Base-by-base conservation (phyloP, 1,140 invertebrate species). In the Scaptomyza graminum region DNA sequence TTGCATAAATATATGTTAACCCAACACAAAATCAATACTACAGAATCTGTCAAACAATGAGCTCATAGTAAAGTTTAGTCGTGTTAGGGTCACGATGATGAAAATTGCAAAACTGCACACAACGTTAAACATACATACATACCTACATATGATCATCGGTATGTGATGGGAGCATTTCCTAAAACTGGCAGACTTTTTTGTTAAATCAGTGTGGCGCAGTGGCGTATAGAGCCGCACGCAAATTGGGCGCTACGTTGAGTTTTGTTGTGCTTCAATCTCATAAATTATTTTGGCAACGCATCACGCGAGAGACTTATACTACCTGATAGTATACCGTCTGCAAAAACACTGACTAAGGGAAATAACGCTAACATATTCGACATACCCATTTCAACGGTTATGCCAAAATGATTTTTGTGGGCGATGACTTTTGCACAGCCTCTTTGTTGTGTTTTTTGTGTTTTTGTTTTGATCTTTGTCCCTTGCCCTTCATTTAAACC, bases 221-320 rank as follows among this genome's bases (percentile, higher is more conserved):
- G 52, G 25, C 44, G 65, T 67, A 61, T 74, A 59, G 55, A 74
- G 71, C 55, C 76, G 59, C 87, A 90, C 87, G 87, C 87, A 90
- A 90, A 90, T 82, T 90, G 79, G 76, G 76, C 84, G 79, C 87
- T 83, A 80, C 79, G 76, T 83, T 88, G 74, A 61, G 22, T 44
- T 64, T 37, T 39, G 64, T 41, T 64, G 65, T 74, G 85, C 69
- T 79, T 82, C 68, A 85, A 79, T 82, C 81, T 80, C 81, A 90
- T 90, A 90, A 90, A 90, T 90, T 90, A 90, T 90, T 87, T 90
- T 90, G 79, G 87, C 87, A 90, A 90, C 87, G 87, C 81, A 90
- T 90, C 87, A 90, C 87, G 87, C 87, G 67, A 90, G 73, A 69
- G 65, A 76, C 79, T 74, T 79, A 76, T 87, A 82, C 82, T 87